Base-by-base conservation (phyloP, 1,140 invertebrate genomes). In the Anastatus disparis region DNA sequence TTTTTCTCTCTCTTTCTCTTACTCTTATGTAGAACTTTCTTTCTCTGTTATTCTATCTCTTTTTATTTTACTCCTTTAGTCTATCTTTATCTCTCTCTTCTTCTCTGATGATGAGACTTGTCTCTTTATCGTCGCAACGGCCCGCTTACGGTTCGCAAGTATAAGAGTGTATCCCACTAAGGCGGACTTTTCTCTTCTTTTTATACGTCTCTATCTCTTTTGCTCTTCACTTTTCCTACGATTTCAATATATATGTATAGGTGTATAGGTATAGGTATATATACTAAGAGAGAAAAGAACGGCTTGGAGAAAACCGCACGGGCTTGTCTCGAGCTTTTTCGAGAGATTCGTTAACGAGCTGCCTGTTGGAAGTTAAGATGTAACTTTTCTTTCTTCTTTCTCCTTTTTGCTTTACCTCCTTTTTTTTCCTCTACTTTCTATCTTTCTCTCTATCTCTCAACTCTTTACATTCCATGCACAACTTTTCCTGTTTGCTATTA, bases 311-410 rank as follows among this genome's bases (percentile, higher is more conserved):
- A n/a, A 52, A 40, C 22, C 31, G 29, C 29, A 15, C 29, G 27
- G 27, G 44, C 17, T 44, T 22, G 52, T 55, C 52, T 70, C 68
- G 68, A 63, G 68, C 9, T 61, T 63, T n/a, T 70, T 71, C 52
- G 53, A 71, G 69, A 71, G 52, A 71, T 20, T 62, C 69, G 61
- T 58, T 71, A 71, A 64, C 61, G 61, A 71, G 42, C 52, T 53
- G 12, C 61, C n/a, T 58, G 61, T 40, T 40, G 22, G 42, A 71
- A 64, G 61, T 71, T 64, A 64, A 71, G 61, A 64, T 40, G 40
- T 53, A 71, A 71, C 67, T 70, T 70, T 62, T 62, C 38, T 46
- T 70, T 64, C 66, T 67, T 52, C 55, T 29, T 40, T 26, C 62
- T 58, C 71, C n/a, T n/a, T n/a, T n/a, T n/a, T n/a, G n/a, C n/a